Evolutionary conservation across 2,113 vertebrate genomes (phyloP).

Genomic region (Cyprinodon tularosa): DNA sequence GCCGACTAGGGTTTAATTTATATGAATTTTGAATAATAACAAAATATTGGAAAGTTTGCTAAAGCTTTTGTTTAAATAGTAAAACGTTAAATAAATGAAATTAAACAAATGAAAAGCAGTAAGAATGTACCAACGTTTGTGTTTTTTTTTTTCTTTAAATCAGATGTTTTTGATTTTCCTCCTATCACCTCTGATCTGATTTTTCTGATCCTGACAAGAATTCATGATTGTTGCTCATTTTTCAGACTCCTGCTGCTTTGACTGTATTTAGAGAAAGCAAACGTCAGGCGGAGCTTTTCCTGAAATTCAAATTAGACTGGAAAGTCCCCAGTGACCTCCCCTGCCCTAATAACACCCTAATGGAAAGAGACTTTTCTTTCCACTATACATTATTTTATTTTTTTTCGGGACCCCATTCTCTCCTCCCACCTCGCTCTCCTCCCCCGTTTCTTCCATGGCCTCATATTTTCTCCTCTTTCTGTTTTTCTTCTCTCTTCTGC

Average conservation of each 20-base stretch:
- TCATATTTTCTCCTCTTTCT: conserved; percentile 36
- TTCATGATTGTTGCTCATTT: background rate
- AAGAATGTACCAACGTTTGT: too few species aligned
- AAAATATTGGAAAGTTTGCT: background rate
- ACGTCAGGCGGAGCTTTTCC: conserved; percentile 8
- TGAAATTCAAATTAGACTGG: conserved; percentile 46
- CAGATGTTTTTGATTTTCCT: too few species aligned
- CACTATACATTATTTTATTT: conserved; percentile 64
- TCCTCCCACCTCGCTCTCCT: conserved; percentile 24
- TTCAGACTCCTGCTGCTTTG: background rate
- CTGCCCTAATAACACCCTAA: conserved; percentile 46
- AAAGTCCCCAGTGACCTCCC: conserved; percentile 53
- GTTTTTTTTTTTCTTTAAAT: too few species aligned
- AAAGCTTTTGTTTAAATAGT: background rate
- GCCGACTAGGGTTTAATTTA: too few species aligned
- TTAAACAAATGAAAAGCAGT: background rate
- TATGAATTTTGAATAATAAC: background rate
- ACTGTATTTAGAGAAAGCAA: conserved; percentile 17
- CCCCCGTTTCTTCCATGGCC: background rate
- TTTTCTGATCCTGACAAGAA: background rate
- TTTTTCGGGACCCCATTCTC: conserved; percentile 40
- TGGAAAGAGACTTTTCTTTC: conserved; percentile 57
- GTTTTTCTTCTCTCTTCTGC: conserved; percentile 33
- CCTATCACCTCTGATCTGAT: background rate
- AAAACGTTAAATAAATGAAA: background rate